Conservation (phyloP, 1,140 invertebrate species). For the Drosophila nannoptera region DNA sequence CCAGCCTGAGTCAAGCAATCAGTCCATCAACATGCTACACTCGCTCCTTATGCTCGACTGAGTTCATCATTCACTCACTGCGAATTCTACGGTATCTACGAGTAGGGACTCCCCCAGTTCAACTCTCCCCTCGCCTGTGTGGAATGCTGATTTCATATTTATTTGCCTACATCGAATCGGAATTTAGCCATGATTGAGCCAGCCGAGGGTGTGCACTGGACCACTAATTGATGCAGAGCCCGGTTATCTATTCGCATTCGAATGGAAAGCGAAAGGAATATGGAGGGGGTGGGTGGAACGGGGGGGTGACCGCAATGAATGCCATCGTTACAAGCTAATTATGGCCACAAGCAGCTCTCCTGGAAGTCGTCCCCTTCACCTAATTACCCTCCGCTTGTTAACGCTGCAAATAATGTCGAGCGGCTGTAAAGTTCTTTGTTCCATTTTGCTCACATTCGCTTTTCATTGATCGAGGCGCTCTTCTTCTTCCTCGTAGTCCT, state of each 20-base stretch:
- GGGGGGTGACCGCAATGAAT: neutral
- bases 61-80: neutral
- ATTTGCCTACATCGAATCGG: slow-evolving; percentile 39
- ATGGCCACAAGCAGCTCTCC: neutral
- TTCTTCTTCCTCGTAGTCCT: slow-evolving; percentile 1
- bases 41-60: neutral
- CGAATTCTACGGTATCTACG: too few species aligned
- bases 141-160: slow-evolving; percentile 30
- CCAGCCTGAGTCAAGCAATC: neutral
- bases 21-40: neutral
- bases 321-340: slow-evolving; percentile 12
- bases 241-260: slow-evolving; percentile 2
- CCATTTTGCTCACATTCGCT: slow-evolving; percentile 14
- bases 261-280: slow-evolving; percentile 12
- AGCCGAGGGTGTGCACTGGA: slow-evolving; percentile 37
- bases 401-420: slow-evolving; percentile 19
- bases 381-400: slow-evolving; percentile 18
- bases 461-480: neutral
- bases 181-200: slow-evolving; percentile 31
- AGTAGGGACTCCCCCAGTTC: too few species aligned
- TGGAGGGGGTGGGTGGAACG: neutral
- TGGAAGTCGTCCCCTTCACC: neutral
- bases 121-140: neutral
- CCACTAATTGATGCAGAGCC: slow-evolving; percentile 52
- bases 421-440: slow-evolving; percentile 32